Conservation (phyloP, 2,888 invertebrate genomes). For the Opisthograptis luteolata region DNA sequence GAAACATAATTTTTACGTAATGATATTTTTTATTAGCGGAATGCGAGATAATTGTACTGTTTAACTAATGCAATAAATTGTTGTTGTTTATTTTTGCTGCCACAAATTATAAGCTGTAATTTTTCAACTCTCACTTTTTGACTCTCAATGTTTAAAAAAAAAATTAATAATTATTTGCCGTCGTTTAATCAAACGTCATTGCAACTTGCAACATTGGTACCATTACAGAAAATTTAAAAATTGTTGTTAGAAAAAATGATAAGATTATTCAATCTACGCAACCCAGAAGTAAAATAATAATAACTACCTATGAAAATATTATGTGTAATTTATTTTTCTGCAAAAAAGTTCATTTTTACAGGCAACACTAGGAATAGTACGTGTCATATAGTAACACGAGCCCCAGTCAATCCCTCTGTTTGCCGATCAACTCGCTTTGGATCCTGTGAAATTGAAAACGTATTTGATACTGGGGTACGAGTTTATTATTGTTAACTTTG, state of each 20-base stretch:
- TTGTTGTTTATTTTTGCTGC: background rate
- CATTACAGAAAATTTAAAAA: no score
- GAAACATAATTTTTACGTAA: conserved; percentile 26
- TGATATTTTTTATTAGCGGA: conserved; percentile 19
- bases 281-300: no score
- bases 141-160: no score
- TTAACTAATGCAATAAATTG: background rate
- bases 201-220: no score
- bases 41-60: conserved; percentile 9
- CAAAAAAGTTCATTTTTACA: conserved; percentile 1
- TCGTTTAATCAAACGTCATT: no score
- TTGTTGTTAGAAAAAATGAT: no score
- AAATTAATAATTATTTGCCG: no score
- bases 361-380: conserved; percentile 30
- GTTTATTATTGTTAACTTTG: conserved; percentile 41
- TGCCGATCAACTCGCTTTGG: conserved; percentile 67
- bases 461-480: conserved; percentile 53
- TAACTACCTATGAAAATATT: no score
- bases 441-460: conserved; percentile 66
- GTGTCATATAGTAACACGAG: conserved; percentile 41
- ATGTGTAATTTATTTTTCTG: background rate
- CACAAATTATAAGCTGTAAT: background rate
- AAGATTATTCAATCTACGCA: no score
- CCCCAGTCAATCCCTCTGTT: conserved; percentile 70
- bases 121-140: no score